phyloP scores from a whole-genome alignment of 92 coral and sea anemone species.

The Phenganax stokvisi region DNA sequence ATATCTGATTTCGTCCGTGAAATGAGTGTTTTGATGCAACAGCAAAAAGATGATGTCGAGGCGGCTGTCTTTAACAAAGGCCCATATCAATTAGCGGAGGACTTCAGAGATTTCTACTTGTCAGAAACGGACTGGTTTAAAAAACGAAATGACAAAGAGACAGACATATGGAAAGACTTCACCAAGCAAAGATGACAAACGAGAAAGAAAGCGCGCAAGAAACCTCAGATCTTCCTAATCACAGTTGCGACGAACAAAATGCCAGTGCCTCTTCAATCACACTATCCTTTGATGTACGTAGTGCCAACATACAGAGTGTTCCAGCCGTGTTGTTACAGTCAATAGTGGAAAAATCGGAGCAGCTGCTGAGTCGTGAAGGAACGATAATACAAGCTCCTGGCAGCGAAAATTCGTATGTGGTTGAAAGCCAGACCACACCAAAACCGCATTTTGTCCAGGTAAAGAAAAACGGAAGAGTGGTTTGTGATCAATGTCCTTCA shows the following conservation, averaged over 20 bases:
- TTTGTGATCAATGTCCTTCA: conserved; percentile 11
- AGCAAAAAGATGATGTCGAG: conserved; percentile 15
- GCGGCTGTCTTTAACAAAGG: conserved; percentile 28
- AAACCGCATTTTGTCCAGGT: conserved; percentile 6
- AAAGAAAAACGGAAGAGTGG: neutral
- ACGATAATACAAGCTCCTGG: conserved; percentile 8
- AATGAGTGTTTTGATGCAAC: neutral
- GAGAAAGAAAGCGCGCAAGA: neutral
- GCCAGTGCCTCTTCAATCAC: neutral
- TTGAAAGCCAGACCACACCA: conserved; percentile 15
- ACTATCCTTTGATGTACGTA: neutral
- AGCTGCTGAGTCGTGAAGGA: neutral
- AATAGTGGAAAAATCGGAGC: neutral
- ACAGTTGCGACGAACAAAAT: neutral
- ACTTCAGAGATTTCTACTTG: neutral
- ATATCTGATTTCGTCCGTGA: neutral
- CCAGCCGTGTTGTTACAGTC: conserved; percentile 9
- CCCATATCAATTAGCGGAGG: neutral
- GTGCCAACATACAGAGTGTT: conserved; percentile 7
- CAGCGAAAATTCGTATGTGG: neutral
- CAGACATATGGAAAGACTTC: neutral
- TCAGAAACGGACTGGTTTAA: conserved; percentile 21
- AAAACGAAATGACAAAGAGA: conserved; percentile 7
- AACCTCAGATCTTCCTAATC: neutral
- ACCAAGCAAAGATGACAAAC: neutral